phyloP scores from a whole-genome alignment of 1,140 invertebrate genomes.

The Agrypnia vestita region DNA sequence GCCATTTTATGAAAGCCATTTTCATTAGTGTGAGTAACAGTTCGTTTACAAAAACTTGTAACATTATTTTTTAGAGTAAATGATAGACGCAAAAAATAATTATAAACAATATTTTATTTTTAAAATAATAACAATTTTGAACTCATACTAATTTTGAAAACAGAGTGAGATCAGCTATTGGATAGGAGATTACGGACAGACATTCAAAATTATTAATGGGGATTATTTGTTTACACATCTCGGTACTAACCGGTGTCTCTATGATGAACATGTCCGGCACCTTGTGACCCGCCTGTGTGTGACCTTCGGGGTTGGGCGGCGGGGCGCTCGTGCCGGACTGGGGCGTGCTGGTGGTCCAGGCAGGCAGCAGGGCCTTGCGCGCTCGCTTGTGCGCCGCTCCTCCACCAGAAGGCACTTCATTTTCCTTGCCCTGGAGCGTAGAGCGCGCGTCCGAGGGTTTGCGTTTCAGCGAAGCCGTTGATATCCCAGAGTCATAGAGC shows the following conservation, averaged over 20 bases:
- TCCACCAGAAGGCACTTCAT: slow-evolving; percentile 71
- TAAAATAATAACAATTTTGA: too few species aligned
- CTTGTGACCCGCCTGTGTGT: slow-evolving; percentile 36
- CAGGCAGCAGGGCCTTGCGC: slow-evolving; percentile 82
- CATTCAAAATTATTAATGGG: too few species aligned
- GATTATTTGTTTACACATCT: too few species aligned
- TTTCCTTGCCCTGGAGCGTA: slow-evolving; percentile 76
- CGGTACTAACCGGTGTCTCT: slow-evolving; percentile 83
- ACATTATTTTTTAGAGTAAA: too few species aligned
- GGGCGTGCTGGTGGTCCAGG: slow-evolving; percentile 79
- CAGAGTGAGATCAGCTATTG: too few species aligned
- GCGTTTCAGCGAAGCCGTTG: slow-evolving; percentile 69
- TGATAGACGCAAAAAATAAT: too few species aligned
- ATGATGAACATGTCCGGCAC: slow-evolving; percentile 77
- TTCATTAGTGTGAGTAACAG: too few species aligned
- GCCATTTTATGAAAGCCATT: not conserved
- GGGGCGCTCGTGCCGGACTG: slow-evolving; percentile 68
- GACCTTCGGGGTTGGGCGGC: slow-evolving; percentile 52
- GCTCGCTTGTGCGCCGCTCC: slow-evolving; percentile 74
- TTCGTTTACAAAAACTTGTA: too few species aligned
- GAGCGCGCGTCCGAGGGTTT: slow-evolving; percentile 77
- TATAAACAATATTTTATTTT: too few species aligned
- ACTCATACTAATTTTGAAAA: too few species aligned
- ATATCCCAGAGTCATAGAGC: slow-evolving; percentile 68
- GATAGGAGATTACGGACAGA: too few species aligned